Evolutionary conservation across 2,113 vertebrate genomes (phyloP).

Genomic region (Nycticryphes semicollaris): DNA sequence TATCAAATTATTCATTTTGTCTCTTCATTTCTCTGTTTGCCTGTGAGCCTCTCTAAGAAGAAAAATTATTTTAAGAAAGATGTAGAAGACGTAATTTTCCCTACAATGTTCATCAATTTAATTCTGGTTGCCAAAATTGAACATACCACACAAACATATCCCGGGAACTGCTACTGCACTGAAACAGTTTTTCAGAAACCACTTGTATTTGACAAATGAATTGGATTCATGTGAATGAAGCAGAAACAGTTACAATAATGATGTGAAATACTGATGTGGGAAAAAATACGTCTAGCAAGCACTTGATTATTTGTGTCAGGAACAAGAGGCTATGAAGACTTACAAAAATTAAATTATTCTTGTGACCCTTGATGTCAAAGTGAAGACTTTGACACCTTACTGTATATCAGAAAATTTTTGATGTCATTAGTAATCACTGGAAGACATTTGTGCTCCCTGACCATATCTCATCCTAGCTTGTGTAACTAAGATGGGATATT

Average conservation of each 20-base stretch:
- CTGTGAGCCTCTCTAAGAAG: conserved; percentile 90
- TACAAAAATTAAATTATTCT: not conserved
- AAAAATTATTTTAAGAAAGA: not conserved
- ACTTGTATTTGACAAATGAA: not conserved
- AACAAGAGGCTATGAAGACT: not conserved
- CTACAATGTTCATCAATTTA: not conserved
- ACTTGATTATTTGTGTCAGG: not conserved
- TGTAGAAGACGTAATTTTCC: not conserved
- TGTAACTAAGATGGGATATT: not conserved
- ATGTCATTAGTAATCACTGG: not conserved
- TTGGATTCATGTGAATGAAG: not conserved
- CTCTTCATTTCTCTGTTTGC: conserved; percentile 91
- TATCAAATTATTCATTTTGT: conserved; percentile 94
- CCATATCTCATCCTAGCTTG: not conserved
- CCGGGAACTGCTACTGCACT: not conserved
- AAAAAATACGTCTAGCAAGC: not conserved
- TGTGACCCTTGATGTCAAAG: not conserved
- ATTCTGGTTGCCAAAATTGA: not conserved
- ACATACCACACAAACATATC: not conserved
- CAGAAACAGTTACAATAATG: not conserved
- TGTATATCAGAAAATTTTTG: not conserved
- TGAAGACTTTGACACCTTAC: not conserved
- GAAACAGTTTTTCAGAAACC: not conserved
- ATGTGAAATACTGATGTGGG: not conserved
- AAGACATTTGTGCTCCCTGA: not conserved